Percentiles rank a stretch among this genome's conserved stretches.
Conservation (phyloP, 1,140 invertebrate genomes). For the Trachymyrmex septentrionalis region DNA sequence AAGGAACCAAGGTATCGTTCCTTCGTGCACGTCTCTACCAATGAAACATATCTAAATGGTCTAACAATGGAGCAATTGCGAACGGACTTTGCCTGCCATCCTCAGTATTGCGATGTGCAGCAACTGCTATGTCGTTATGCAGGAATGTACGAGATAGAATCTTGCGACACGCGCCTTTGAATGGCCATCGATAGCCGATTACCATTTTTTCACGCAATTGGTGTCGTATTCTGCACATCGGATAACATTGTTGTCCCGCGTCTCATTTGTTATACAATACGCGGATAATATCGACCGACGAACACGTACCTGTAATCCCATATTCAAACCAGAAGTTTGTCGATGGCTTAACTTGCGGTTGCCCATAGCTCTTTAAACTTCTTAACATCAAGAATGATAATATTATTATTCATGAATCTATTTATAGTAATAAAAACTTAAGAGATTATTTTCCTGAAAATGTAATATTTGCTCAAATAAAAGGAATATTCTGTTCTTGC, state of each 20-base stretch:
- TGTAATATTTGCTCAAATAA: constrained; percentile 1
- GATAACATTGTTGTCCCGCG: not conserved
- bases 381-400: constrained; percentile 42
- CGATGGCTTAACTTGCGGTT: constrained; percentile 41
- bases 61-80: constrained; percentile 54
- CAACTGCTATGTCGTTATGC: constrained; percentile 37
- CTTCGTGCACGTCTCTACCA: constrained; percentile 48
- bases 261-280: constrained; percentile 28
- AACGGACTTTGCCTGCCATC: constrained; percentile 32
- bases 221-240: not conserved
- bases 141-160: constrained; percentile 11
- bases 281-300: constrained; percentile 17
- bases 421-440: constrained; percentile 10
- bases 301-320: constrained; percentile 25
- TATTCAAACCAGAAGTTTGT: constrained; percentile 13
- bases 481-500: not conserved
- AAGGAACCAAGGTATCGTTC: constrained; percentile 35
- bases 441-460: not conserved
- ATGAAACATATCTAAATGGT: constrained; percentile 70
- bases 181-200: not conserved
- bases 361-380: constrained; percentile 20
- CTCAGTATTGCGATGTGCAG: constrained; percentile 15
- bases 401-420: constrained; percentile 38
- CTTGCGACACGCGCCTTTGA: constrained; percentile 49
- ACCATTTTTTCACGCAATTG: constrained; percentile 4